Evolutionary conservation across 2,797 vertebrate species (phyloP), one percentile per base, ranked within the genome.

Genomic region (Hypotaenidia okinawae): DNA sequence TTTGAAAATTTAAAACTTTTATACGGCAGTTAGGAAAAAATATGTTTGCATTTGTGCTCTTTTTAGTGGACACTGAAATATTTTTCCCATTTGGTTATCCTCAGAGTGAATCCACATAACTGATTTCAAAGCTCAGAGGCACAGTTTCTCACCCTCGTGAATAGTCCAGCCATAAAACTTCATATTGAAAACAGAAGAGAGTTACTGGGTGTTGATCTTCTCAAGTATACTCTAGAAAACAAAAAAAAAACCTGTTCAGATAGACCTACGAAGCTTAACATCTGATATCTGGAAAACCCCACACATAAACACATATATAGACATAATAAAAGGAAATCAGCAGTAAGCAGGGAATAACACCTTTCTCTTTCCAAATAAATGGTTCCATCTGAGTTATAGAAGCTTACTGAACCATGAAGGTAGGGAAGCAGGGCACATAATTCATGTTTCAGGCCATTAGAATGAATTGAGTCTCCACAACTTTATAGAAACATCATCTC

Each of bases 401-500:
- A 63, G 89, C 45, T 92, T 70, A 82, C 30, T 69, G 95, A 92
- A 92, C 90, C 84, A 77, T 87, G 89, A 89, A 96, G 86, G 84
- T 91, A 89, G 88, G 79, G 93, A 96, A 90, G 77, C 69, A 89
- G 82, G 90, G 83, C 87, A 76, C 45, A 74, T 95, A 92, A 96
- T 94, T 97, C 86, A 51, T 19, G 57, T 73, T 67, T 92, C 88
- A 66, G 86, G 61, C 92, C 84, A 67, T 91, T 94, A 91, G 94
- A 94, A 91, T 76, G 93, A 93, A 95, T 83, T 77, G 54, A 73
- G 73, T 89, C 77, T 88, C 92, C 69, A 90, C 86, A 94, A 96
- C 91, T 96, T 96, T 92, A 68, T n/a, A 84, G 87, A 97, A 93
- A 87, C 82, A 83, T 95, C 89, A 67, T 94, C 94, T 92, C 90